A percentile compares a stretch with the other conserved stretches of the same genome.
Evolutionary conservation across 2,113 vertebrate genomes (phyloP).

Genomic region (Vulpes ferrilata): DNA sequence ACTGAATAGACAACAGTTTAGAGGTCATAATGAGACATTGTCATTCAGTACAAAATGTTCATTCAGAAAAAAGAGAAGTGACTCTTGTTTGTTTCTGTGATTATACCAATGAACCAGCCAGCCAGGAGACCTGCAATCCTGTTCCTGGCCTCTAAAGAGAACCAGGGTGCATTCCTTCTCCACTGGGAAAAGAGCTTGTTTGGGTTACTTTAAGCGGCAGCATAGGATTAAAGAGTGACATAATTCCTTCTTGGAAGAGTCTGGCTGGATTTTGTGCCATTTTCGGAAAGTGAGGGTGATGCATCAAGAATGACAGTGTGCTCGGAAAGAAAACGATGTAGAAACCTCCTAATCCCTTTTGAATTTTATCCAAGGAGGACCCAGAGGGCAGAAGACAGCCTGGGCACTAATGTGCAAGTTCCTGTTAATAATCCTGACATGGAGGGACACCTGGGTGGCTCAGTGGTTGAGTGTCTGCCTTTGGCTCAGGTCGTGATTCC

Average conservation of each 20-base stretch:
- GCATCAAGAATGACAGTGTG: slow-evolving; percentile 52
- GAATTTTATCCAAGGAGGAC: slow-evolving; percentile 43
- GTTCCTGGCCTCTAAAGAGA: neutral
- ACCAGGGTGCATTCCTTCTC: neutral
- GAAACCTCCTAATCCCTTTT: slow-evolving; percentile 56
- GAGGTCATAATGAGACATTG: neutral
- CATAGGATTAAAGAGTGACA: slow-evolving; percentile 57
- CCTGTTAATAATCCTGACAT: neutral
- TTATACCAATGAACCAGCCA: neutral
- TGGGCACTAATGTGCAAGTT: neutral
- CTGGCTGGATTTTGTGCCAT: slow-evolving; percentile 69
- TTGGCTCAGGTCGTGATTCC: no score
- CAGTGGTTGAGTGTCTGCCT: no score
- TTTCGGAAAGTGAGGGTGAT: slow-evolving; percentile 72
- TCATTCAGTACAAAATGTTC: slow-evolving; percentile 47
- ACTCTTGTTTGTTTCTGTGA: slow-evolving; percentile 30
- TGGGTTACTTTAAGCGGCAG: slow-evolving; percentile 45
- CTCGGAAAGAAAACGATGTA: slow-evolving; percentile 53
- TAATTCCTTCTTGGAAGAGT: slow-evolving; percentile 77
- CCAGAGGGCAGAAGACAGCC: neutral
- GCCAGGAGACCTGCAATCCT: neutral
- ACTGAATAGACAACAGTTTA: neutral
- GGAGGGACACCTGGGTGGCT: no score
- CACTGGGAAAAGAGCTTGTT: slow-evolving; percentile 47
- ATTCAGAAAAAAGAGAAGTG: neutral